phyloP scores from a whole-genome alignment of 2,113 vertebrate genomes.

The Myotis brandtii region DNA sequence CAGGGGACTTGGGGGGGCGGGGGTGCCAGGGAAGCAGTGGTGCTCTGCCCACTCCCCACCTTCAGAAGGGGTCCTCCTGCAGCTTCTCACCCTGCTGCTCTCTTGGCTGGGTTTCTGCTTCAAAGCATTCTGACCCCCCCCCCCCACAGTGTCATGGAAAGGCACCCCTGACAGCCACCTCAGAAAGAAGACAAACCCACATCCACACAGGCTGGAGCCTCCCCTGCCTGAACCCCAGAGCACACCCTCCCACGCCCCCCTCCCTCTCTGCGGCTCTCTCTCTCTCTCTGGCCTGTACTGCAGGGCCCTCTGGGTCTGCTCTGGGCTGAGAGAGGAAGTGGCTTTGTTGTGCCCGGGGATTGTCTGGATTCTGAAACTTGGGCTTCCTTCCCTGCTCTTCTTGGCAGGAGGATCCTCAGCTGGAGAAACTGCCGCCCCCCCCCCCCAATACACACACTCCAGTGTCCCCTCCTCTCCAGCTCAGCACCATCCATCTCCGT shows the following conservation, averaged over 20 bases:
- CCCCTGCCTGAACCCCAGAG: background rate
- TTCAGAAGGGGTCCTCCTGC: background rate
- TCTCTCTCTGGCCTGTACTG: background rate
- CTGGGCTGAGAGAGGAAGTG: slow-evolving; percentile 52
- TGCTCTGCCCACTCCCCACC: background rate
- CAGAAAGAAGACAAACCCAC: background rate
- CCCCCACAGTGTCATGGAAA: background rate
- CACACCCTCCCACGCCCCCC: too few species aligned
- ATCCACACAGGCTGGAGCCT: background rate
- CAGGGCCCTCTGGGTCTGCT: background rate
- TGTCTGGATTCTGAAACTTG: background rate
- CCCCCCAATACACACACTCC: background rate
- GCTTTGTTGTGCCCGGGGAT: slow-evolving; percentile 20
- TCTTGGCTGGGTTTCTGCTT: background rate
- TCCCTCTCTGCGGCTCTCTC: background rate
- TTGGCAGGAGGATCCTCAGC: slow-evolving; percentile 55
- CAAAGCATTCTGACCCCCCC: background rate
- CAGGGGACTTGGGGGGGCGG: background rate
- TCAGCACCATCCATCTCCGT: slow-evolving; percentile 70
- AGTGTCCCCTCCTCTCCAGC: slow-evolving; percentile 25
- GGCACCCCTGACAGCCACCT: background rate
- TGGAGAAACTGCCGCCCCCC: background rate
- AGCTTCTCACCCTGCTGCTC: background rate
- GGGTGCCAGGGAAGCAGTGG: background rate
- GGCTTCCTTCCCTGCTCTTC: slow-evolving; percentile 62